These are phyloP conservation scores for Eremophila alpestris DNA, from an alignment of 2,797 vertebrate genomes.

Conservation along the genomic window DNA sequence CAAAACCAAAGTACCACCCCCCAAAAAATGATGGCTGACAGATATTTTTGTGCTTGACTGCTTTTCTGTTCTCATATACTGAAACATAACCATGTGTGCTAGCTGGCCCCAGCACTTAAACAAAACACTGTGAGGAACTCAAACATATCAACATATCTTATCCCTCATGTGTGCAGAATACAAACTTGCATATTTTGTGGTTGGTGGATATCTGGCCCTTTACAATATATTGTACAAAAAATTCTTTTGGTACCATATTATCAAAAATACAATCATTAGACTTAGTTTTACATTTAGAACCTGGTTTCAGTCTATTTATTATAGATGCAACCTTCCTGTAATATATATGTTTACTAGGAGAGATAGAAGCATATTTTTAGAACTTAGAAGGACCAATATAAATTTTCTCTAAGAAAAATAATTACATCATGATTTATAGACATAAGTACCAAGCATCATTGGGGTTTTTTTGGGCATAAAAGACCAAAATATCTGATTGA, in stretches of 20 bases:
- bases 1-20: neutral
- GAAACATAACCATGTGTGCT: neutral
- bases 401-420: neutral
- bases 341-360: neutral
- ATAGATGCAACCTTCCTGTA: neutral
- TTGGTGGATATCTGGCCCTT: neutral
- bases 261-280: neutral
- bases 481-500: neutral
- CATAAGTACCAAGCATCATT: neutral
- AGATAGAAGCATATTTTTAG: neutral
- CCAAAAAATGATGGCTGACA: neutral
- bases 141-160: neutral
- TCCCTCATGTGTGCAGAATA: neutral
- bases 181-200: neutral
- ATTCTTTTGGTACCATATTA: neutral
- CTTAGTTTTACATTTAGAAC: neutral
- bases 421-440: neutral
- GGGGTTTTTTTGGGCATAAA: rapidly evolving
- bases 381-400: neutral
- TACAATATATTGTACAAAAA: neutral
- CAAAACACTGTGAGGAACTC: neutral
- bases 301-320: neutral
- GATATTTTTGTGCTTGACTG: neutral
- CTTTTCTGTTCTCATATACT: neutral
- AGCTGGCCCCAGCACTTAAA: neutral